Evolutionary conservation across 2,888 invertebrate species (phyloP).

Genomic region (Corbicula japonica): DNA sequence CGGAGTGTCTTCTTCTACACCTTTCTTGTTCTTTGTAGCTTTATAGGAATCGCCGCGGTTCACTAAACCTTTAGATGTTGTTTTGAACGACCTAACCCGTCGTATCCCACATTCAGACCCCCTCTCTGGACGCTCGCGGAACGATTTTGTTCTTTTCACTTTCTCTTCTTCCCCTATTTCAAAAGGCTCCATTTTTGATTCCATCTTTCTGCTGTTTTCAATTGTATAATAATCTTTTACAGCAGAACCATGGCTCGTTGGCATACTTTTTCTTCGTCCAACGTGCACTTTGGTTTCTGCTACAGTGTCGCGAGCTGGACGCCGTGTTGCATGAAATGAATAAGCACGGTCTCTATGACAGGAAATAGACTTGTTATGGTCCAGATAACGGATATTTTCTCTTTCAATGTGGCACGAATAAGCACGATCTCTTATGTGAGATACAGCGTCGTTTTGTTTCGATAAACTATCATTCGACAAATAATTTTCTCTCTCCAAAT

Average conservation of each 20-base stretch:
- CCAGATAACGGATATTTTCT: background rate
- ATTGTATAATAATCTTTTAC: background rate
- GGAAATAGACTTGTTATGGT: too few species aligned
- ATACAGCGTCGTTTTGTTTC: background rate
- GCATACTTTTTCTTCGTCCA: slow-evolving; percentile 3
- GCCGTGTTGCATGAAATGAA: slow-evolving; percentile 9
- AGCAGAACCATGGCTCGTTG: background rate
- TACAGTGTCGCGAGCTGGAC: background rate
- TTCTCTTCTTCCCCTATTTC: slow-evolving; percentile 14
- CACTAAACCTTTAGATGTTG: slow-evolving; percentile 92
- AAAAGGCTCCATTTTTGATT: background rate
- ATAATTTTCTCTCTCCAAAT: too few species aligned
- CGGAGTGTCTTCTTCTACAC: slow-evolving; percentile 19
- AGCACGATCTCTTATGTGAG: background rate
- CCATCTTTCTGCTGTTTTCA: background rate
- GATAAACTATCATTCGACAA: too few species aligned
- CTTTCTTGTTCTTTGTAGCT: slow-evolving; percentile 89
- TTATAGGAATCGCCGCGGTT: slow-evolving; percentile 97
- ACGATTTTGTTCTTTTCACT: slow-evolving; percentile 32
- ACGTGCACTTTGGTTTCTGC: background rate
- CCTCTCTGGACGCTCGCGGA: slow-evolving; percentile 33
- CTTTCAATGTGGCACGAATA: background rate
- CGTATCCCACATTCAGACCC: slow-evolving; percentile 39
- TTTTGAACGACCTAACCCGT: slow-evolving; percentile 96
- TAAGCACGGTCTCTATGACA: slow-evolving; percentile 11